Percentiles rank a stretch among this genome's conserved stretches.
phyloP scores from a whole-genome alignment of 2,888 invertebrate genomes.

The Plebejus argus region DNA sequence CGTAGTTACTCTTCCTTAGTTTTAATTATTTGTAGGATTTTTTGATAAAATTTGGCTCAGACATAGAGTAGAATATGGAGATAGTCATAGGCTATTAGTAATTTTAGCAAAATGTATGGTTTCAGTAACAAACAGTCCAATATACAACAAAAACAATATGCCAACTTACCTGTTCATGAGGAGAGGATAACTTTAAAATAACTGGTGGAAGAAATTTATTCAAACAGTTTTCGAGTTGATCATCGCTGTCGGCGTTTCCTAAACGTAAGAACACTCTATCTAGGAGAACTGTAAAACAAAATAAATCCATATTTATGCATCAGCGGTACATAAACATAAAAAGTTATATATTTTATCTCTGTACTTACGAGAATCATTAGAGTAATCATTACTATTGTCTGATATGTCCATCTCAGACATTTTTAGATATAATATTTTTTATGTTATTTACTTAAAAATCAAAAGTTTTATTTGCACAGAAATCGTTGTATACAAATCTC shows the following conservation, averaged over 20 bases:
- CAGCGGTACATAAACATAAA: not conserved
- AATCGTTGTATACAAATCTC: slow-evolving; percentile 41
- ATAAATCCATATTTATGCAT: slow-evolving; percentile 37
- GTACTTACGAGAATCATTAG: slow-evolving; percentile 71
- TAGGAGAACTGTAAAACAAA: slow-evolving; percentile 84
- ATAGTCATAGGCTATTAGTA: not conserved
- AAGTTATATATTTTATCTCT: not conserved
- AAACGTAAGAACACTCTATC: slow-evolving; percentile 94
- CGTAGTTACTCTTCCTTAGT: too few relatives aligned
- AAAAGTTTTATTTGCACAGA: slow-evolving; percentile 28
- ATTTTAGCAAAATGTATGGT: not conserved
- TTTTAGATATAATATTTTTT: slow-evolving; percentile 46
- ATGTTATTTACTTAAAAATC: slow-evolving; percentile 38
- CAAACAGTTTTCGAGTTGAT: slow-evolving; percentile 90
- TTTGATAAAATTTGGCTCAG: not conserved
- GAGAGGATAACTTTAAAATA: slow-evolving; percentile 93
- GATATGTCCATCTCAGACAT: slow-evolving; percentile 77
- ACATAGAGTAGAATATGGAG: too few relatives aligned
- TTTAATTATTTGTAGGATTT: too few relatives aligned
- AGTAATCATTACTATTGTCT: slow-evolving; percentile 64
- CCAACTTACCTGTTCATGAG: slow-evolving; percentile 87
- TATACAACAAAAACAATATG: slow-evolving; percentile 14
- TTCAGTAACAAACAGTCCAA: not conserved
- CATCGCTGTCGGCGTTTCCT: slow-evolving; percentile 94
- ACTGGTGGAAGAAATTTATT: slow-evolving; percentile 92